Conservation (phyloP, 2,888 invertebrate genomes). For the Polyommatus iphigenia region DNA sequence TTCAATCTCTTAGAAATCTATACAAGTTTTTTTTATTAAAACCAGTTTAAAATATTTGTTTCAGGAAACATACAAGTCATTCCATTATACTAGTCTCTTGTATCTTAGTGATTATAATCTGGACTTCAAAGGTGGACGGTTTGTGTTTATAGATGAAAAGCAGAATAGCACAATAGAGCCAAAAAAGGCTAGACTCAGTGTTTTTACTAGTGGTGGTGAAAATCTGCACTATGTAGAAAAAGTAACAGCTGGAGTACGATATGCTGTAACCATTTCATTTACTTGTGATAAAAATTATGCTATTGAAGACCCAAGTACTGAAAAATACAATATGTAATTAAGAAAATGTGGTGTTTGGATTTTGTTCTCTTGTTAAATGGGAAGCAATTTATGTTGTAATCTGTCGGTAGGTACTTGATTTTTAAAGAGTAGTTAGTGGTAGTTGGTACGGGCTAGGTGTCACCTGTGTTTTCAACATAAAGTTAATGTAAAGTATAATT, state of each 20-base stretch:
- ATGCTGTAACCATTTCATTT: slow-evolving; percentile 92
- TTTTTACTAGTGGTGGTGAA: slow-evolving; percentile 93
- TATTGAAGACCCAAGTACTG: slow-evolving; percentile 78
- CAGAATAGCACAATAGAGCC: slow-evolving; percentile 87
- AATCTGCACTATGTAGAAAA: slow-evolving; percentile 91
- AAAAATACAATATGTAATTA: slow-evolving; percentile 49
- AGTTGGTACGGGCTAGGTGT: too few species aligned
- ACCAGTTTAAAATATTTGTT: slow-evolving; percentile 39
- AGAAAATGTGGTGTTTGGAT: not conserved
- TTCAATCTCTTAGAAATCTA: not conserved
- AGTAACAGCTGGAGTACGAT: slow-evolving; percentile 87
- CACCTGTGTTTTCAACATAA: too few species aligned
- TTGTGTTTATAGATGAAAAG: slow-evolving; percentile 87
- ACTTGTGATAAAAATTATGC: slow-evolving; percentile 87
- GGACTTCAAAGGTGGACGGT: slow-evolving; percentile 91
- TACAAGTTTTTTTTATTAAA: too few species aligned
- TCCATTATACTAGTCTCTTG: slow-evolving; percentile 91
- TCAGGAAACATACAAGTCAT: slow-evolving; percentile 91
- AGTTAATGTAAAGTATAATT: too few species aligned
- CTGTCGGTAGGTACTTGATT: too few species aligned
- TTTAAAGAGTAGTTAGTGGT: not conserved
- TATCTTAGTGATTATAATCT: slow-evolving; percentile 87
- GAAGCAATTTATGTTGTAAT: too few species aligned
- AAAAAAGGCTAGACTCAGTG: slow-evolving; percentile 86
- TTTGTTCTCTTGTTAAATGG: not conserved